Evolutionary conservation across 2,113 vertebrate species (phyloP).

Genomic region (Aix galericulata): DNA sequence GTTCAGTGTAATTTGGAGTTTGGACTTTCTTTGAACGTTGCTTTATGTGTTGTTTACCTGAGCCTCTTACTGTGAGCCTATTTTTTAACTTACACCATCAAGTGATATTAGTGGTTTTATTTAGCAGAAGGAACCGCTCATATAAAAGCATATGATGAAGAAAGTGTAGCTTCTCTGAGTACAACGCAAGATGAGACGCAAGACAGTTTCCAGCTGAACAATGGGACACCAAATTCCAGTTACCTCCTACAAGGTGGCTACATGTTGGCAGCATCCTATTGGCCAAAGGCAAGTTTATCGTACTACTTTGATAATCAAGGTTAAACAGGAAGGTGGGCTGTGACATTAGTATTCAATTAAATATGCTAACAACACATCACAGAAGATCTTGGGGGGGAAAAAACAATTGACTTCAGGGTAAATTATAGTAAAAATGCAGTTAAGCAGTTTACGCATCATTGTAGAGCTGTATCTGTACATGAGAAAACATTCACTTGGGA

Average conservation of each 20-base stretch:
- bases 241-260: constrained; percentile 90
- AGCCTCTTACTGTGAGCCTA: not conserved
- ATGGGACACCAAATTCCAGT: constrained; percentile 84
- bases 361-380: not conserved
- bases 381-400: not conserved
- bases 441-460: not conserved
- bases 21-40: not conserved
- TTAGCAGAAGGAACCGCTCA: constrained; percentile 80
- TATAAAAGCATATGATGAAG: constrained; percentile 94
- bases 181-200: constrained; percentile 92
- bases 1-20: not conserved
- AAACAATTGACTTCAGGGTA: not conserved
- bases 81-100: not conserved
- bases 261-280: constrained; percentile 94
- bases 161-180: constrained; percentile 93
- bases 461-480: not conserved
- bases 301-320: not conserved
- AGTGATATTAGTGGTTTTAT: constrained; percentile 36
- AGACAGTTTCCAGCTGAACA: constrained; percentile 89
- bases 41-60: not conserved
- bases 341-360: not conserved
- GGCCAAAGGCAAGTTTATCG: constrained; percentile 90
- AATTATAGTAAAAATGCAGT: not conserved
- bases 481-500: not conserved
- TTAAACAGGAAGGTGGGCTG: not conserved